Evolutionary conservation across 2,797 vertebrate genomes (phyloP).

Genomic region (Ispidina picta): DNA sequence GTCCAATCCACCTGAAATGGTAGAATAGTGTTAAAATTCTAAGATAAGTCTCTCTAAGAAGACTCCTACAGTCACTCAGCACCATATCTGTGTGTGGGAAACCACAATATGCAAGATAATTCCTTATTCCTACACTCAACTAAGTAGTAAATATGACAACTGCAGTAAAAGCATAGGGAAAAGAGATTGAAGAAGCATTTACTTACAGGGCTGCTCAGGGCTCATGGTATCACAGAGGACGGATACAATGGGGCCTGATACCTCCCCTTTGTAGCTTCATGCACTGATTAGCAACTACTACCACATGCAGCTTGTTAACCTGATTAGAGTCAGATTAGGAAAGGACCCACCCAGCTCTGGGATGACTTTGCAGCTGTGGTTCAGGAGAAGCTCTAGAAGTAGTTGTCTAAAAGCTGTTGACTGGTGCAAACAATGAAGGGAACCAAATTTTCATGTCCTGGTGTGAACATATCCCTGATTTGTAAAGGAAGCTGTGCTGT

Average conservation of each 20-base stretch:
- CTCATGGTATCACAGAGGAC: background rate
- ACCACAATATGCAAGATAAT: background rate
- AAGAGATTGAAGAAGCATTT: background rate
- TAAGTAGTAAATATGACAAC: background rate
- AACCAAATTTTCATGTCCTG: background rate
- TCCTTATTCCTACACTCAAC: background rate
- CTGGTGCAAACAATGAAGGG: background rate
- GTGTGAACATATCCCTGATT: background rate
- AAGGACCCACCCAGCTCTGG: background rate
- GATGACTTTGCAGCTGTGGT: background rate
- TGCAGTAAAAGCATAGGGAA: background rate
- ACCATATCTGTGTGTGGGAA: background rate
- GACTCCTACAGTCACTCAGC: background rate
- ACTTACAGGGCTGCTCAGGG: background rate
- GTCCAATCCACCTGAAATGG: background rate
- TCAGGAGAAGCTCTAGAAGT: background rate
- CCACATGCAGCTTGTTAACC: background rate
- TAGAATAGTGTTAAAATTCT: background rate
- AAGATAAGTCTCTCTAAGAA: background rate
- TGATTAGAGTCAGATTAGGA: background rate
- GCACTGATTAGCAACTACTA: background rate
- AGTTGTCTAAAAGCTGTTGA: background rate
- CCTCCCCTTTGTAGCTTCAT: background rate
- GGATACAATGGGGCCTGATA: background rate
- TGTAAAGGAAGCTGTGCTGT: background rate